Evolutionary conservation across 1,140 invertebrate genomes (phyloP).

Genomic region (Aphaenogaster floridana): DNA sequence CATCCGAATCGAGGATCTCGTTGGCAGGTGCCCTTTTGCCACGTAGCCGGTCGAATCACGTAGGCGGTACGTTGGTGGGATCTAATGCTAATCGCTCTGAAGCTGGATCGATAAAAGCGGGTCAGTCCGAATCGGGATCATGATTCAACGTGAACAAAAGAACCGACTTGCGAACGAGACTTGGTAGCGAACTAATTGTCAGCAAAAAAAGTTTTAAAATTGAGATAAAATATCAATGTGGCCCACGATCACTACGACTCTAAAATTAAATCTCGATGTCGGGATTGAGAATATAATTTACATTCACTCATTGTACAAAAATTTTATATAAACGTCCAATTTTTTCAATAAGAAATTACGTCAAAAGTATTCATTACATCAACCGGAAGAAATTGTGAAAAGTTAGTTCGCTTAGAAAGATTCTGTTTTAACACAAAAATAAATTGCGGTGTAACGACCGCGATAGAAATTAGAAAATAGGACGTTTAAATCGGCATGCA

Average conservation of each 20-base stretch:
- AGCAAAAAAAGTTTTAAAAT: conserved; percentile 32
- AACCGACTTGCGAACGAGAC: conserved; percentile 5
- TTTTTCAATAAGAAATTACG: neutral
- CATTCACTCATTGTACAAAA: neutral
- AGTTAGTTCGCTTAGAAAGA: neutral
- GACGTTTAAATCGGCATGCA: conserved; percentile 67
- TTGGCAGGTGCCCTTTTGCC: conserved; percentile 71
- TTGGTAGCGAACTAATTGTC: conserved; percentile 16
- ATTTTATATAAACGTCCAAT: neutral
- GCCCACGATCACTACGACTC: neutral
- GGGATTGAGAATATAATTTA: neutral
- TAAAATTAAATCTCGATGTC: neutral
- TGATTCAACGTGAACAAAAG: conserved; percentile 50
- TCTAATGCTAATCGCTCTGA: conserved; percentile 46
- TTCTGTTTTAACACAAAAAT: neutral
- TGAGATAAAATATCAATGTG: conserved; percentile 25
- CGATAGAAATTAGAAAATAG: conserved; percentile 53
- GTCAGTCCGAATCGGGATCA: conserved; percentile 72
- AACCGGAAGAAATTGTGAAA: neutral
- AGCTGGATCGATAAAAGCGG: conserved; percentile 66
- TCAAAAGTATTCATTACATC: neutral
- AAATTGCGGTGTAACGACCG: neutral
- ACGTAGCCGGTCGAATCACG: conserved; percentile 56
- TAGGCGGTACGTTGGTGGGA: conserved; percentile 64
- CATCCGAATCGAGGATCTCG: conserved; percentile 36